Conservation (phyloP, 2,888 invertebrate species). For the Caradrina kadenii region DNA sequence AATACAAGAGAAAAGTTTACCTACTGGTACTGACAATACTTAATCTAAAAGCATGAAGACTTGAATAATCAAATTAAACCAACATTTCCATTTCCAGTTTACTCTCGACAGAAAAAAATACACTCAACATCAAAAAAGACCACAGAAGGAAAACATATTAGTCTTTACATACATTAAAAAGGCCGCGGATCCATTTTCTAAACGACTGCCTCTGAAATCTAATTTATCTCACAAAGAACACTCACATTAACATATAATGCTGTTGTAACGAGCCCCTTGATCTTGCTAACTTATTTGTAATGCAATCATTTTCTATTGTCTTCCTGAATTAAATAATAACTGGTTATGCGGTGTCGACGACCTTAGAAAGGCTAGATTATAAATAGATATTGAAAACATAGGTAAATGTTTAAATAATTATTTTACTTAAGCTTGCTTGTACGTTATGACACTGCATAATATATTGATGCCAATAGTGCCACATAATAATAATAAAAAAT, state of each 20-base stretch:
- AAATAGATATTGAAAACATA: not conserved
- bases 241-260: constrained; percentile 79
- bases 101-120: constrained; percentile 31
- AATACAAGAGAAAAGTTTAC: not conserved
- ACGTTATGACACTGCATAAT: too few relatives aligned
- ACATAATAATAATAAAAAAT: too few relatives aligned
- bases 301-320: constrained; percentile 68
- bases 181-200: constrained; percentile 65
- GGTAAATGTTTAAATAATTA: not conserved
- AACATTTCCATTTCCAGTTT: not conserved
- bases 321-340: constrained; percentile 46
- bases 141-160: constrained; percentile 55
- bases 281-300: constrained; percentile 54
- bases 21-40: not conserved
- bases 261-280: constrained; percentile 68
- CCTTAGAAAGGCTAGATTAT: constrained; percentile 11
- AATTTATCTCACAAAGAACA: constrained; percentile 74
- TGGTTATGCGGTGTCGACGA: constrained; percentile 36
- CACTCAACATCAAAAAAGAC: constrained; percentile 16
- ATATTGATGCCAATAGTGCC: too few relatives aligned
- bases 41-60: constrained; percentile 3
- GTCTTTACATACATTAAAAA: constrained; percentile 56
- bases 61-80: constrained; percentile 1
- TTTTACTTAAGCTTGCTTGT: too few relatives aligned
- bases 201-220: constrained; percentile 72